Evolutionary conservation across 2,888 invertebrate genomes (phyloP).

Genomic region (Ophraella communa): DNA sequence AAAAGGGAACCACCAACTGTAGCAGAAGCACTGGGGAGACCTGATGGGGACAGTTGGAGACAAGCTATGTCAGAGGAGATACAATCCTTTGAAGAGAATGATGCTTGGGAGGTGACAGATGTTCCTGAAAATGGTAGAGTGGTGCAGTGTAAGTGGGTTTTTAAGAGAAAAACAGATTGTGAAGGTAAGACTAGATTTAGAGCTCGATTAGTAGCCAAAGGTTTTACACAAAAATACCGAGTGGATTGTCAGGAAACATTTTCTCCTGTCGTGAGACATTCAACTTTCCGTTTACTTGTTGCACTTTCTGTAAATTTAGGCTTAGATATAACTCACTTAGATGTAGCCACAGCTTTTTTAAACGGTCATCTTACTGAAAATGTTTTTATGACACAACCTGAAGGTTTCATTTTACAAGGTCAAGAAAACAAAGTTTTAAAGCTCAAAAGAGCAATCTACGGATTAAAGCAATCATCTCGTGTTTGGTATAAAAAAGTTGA

Average conservation of each 20-base stretch:
- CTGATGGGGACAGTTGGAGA: constrained; percentile 32
- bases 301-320: neutral
- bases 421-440: constrained; percentile 5
- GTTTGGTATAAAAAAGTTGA: constrained; percentile 24
- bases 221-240: constrained; percentile 32
- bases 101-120: constrained; percentile 35
- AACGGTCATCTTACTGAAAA: neutral
- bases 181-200: constrained; percentile 27
- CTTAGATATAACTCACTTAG: constrained; percentile 12
- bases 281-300: neutral
- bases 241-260: constrained; percentile 27
- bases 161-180: constrained; percentile 31
- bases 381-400: constrained; percentile 7
- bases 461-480: constrained; percentile 24
- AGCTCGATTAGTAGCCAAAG: constrained; percentile 37
- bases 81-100: constrained; percentile 31
- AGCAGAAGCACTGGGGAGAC: constrained; percentile 33
- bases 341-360: neutral
- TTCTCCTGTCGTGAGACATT: neutral
- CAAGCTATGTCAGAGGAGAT: constrained; percentile 33
- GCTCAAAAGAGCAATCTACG: constrained; percentile 11
- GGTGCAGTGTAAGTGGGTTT: constrained; percentile 40
- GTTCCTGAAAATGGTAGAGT: constrained; percentile 20
- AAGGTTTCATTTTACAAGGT: neutral
- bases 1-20: constrained; percentile 21